Conservation (phyloP, 2,888 invertebrate species). For the Neocrepidodera transversa region DNA sequence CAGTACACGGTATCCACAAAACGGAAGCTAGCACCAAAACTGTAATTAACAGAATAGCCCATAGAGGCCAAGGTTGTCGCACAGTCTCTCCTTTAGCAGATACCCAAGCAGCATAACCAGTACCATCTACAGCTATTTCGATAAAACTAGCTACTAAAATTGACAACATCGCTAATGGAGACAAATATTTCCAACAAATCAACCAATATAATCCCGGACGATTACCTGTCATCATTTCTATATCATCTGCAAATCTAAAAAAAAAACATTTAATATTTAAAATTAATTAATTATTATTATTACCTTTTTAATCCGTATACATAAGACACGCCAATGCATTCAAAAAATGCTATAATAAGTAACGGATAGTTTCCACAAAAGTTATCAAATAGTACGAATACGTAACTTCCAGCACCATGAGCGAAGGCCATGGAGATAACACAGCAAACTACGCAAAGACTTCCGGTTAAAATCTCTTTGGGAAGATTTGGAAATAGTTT, state of each 20-base stretch:
- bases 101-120: constrained; percentile 87
- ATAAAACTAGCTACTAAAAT: constrained; percentile 85
- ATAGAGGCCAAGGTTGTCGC: constrained; percentile 84
- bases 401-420: constrained; percentile 91
- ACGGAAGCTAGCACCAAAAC: constrained; percentile 80
- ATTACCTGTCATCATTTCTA: constrained; percentile 92
- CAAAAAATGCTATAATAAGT: constrained; percentile 90
- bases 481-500: constrained; percentile 90
- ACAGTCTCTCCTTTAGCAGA: constrained; percentile 74
- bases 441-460: constrained; percentile 82
- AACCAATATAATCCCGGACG: constrained; percentile 90
- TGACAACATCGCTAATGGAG: constrained; percentile 86
- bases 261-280: not conserved
- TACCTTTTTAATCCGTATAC: constrained; percentile 91
- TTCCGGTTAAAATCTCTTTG: constrained; percentile 87
- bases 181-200: constrained; percentile 93
- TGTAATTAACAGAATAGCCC: constrained; percentile 80
- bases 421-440: constrained; percentile 88
- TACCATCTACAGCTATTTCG: constrained; percentile 80
- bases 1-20: constrained; percentile 86
- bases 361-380: constrained; percentile 93
- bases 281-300: constrained; percentile 30
- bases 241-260: constrained; percentile 87
- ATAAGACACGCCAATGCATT: constrained; percentile 91
- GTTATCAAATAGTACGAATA: constrained; percentile 92